Base-by-base conservation (phyloP, 2,888 invertebrate genomes). In the Chloroclysta siterata region DNA sequence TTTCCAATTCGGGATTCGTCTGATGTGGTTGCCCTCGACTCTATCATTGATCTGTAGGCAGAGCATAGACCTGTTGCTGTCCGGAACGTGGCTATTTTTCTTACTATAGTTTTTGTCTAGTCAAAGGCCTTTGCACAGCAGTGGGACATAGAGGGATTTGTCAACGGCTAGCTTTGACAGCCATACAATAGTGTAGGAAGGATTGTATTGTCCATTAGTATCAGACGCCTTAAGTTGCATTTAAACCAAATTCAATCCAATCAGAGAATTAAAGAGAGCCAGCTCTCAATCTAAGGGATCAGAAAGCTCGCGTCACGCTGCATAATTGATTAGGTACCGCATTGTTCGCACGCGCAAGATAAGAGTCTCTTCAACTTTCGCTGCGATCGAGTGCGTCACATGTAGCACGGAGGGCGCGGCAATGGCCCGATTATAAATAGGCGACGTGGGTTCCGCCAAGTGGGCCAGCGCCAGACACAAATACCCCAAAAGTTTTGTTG, bases 371-470 rank as follows among this genome's bases (percentile, higher is more conserved):
- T 48, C 36, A 48, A 60, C 76, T 74, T 80, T 78, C 77, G 59
- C 77, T 67, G 68, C 69, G 71, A 70, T 72, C 70, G 69, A 71
- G 56, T 57, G 65, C 63, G 54, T 65, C 66, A 66, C 22, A 22
- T 22, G 22, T 22, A 22, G 59, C 68, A 72, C 72, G 82, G 65
- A 85, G 82, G 84, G 80, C 83, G 76, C 77, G 84, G 80, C 84
- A 86, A 84, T 87, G 88, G 84, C 83, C 83, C 85, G 77, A 79
- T 73, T 78, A 80, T 75, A 88, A 88, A 86, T 89, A 89, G 87
- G 63, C 82, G 77, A 76, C 79, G 83, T 82, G 83, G 58, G 81
- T 79, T 74, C 77, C 81, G 81, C 83, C 81, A 87, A 89, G 85
- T 88, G 83, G 89, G 89, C 83, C 88, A 84, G 72, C 72, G 72